phyloP scores from a whole-genome alignment of 2,797 vertebrate genomes.

The Austrolebias charrua region DNA sequence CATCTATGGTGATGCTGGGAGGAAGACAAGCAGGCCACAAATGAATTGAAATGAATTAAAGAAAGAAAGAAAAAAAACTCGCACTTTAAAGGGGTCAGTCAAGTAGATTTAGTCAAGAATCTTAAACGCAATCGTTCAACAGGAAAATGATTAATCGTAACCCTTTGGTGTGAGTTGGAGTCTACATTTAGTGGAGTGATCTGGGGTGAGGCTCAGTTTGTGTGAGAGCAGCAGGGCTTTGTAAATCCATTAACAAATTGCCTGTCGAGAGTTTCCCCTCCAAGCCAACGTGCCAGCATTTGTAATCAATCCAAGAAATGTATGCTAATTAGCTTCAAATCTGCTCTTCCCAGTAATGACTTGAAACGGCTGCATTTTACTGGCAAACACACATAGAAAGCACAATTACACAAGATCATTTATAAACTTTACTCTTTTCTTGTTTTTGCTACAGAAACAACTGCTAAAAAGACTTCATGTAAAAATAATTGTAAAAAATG shows the following conservation, averaged over 20 bases:
- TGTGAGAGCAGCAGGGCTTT: constrained; percentile 19
- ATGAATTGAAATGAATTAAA: constrained; percentile 17
- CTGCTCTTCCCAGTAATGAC: constrained; percentile 11
- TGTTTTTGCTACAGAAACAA: constrained; percentile 2
- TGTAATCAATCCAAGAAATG: constrained; percentile 38
- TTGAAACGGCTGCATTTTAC: background rate
- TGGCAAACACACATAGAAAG: constrained; percentile 6
- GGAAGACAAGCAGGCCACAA: background rate
- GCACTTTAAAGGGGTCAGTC: constrained; percentile 46
- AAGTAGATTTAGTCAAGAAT: constrained; percentile 13
- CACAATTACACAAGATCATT: background rate
- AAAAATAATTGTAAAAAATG: background rate
- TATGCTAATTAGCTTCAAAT: constrained; percentile 55
- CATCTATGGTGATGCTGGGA: constrained; percentile 95
- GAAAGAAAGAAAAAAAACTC: background rate
- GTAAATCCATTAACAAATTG: constrained; percentile 47
- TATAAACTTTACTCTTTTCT: background rate
- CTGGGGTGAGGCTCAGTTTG: constrained; percentile 31
- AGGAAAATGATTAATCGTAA: constrained; percentile 46
- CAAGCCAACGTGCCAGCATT: constrained; percentile 38
- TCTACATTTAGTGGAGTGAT: constrained; percentile 49
- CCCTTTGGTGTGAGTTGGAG: constrained; percentile 34
- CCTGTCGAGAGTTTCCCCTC: constrained; percentile 39
- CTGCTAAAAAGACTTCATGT: background rate
- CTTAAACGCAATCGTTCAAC: constrained; percentile 19